Evolutionary conservation across 2,113 vertebrate species (phyloP), one percentile per base, ranked within the genome.

Genomic region (Forbesichthys agassizii): DNA sequence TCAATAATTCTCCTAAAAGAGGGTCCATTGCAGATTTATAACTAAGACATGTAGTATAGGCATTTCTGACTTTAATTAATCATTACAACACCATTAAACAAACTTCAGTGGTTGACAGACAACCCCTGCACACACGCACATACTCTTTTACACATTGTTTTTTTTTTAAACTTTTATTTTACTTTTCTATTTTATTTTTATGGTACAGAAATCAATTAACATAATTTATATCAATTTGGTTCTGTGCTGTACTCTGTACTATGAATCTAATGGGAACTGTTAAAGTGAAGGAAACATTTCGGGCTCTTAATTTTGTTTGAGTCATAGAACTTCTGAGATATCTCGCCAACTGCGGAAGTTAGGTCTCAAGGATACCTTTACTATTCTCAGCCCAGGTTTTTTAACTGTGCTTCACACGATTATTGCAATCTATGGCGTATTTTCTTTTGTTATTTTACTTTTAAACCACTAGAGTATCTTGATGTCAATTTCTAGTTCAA

Each of bases 1-100:
- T 42, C 36, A 42, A 42, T 0, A 8, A 42, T 42, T 42, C 36
- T 71, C 65, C 77, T 82, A 80, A 81, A 73, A 75, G 68, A 68
- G 49, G 13, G 65, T 72, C 76, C 14, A 46, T 49, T 75, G 73
- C 70, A 61, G 60, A 68, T 71, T 71, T 87, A 79, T 58, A 80
- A 61, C 61, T 48, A 42, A 75, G 55, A 77, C 84, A 79, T 67
- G 18, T 64, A 51, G 4, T 67, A 82, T 72, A 74, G 71, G 73
- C 20, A 66, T 68, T 79, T 61, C 68, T 48, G 81, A 72, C 68
- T 81, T 83, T 79, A 84, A 68, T 16, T 16, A 16, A 16, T 0
- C 16, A 16, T 16, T 16, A 16, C 16, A 16, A 16, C 16, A 16
- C 16, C 16, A 16, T 16, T 16, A 16, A 16, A 16, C 68, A 49